Conservation (phyloP, 2,888 invertebrate genomes). For the Suillia variegata region DNA sequence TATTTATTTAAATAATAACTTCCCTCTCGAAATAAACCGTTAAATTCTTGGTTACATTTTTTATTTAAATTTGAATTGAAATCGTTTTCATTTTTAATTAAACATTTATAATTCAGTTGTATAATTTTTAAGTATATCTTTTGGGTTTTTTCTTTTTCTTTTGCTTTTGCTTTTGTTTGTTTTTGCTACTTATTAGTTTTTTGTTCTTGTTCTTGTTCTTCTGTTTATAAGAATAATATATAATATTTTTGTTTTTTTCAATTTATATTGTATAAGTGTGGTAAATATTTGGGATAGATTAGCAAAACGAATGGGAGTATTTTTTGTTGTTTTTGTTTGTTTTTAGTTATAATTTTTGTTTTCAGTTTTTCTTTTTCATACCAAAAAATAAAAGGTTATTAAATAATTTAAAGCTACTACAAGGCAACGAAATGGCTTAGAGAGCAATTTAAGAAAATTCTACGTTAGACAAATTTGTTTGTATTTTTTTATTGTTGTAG, state of each 20-base stretch:
- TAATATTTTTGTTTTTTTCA: no score
- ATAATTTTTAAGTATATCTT: neutral
- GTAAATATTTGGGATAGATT: slow-evolving; percentile 30
- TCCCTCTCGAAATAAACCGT: neutral
- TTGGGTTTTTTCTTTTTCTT: neutral
- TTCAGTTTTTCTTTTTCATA: slow-evolving; percentile 12
- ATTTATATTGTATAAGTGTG: slow-evolving; percentile 28
- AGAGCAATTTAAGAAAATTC: slow-evolving; percentile 24
- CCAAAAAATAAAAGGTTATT: neutral
- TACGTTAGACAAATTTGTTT: no score
- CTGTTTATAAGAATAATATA: slow-evolving; percentile 3
- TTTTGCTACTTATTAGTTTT: neutral
- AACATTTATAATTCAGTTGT: neutral
- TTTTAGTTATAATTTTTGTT: slow-evolving; percentile 31
- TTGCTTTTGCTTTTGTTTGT: neutral
- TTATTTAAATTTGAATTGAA: neutral
- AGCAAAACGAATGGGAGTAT: slow-evolving; percentile 14
- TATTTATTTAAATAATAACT: slow-evolving; percentile 2
- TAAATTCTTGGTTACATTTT: slow-evolving; percentile 1
- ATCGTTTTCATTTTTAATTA: neutral
- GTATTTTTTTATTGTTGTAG: no score
- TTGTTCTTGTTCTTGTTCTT: no score
- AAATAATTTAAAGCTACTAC: slow-evolving; percentile 42
- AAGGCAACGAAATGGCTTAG: slow-evolving; percentile 55
- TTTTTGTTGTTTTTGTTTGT: neutral